phyloP scores from a whole-genome alignment of 35 echinoderm and acorn worm genomes.

The Lytechinus variegatus region DNA sequence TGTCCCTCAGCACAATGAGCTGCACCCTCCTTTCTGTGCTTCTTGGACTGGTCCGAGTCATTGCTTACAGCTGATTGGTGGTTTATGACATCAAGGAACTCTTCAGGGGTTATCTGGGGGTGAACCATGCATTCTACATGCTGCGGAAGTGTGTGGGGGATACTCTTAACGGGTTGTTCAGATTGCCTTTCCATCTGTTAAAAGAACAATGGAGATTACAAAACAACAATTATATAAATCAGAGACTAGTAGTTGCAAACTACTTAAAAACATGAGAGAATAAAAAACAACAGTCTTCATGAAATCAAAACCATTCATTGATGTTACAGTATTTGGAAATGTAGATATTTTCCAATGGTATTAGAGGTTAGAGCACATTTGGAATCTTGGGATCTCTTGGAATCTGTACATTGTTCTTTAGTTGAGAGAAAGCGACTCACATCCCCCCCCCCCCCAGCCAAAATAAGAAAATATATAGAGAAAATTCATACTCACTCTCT shows the following conservation, averaged over 20 bases:
- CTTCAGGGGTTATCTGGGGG: constrained; percentile 78
- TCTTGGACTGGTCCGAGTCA: constrained; percentile 33
- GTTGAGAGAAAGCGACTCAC: too few relatives aligned
- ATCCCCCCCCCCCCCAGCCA: not conserved
- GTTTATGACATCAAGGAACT: constrained; percentile 74
- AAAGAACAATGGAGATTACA: not conserved
- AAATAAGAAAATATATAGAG: not conserved
- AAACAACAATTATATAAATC: not conserved
- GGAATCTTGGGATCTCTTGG: too few relatives aligned
- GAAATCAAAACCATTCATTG: too few relatives aligned
- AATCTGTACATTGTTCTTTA: too few relatives aligned
- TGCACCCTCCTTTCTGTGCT: not conserved
- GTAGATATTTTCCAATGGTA: too few relatives aligned
- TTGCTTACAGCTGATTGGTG: constrained; percentile 6
- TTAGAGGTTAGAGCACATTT: too few relatives aligned
- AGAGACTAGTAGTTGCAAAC: not conserved
- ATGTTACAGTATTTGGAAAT: too few relatives aligned
- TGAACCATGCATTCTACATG: constrained; percentile 78
- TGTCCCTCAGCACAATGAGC: constrained; percentile 23
- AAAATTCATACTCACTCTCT: constrained; percentile 50
- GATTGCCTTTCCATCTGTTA: not conserved
- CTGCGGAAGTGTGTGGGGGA: constrained; percentile 51
- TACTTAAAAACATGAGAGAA: too few relatives aligned
- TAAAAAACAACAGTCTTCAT: too few relatives aligned
- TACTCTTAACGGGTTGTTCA: not conserved